A percentile compares a stretch with the other conserved stretches of the same genome.
These are phyloP conservation scores for Allacma fusca DNA, from an alignment of 2,888 invertebrate species.

Conservation along the genomic window DNA sequence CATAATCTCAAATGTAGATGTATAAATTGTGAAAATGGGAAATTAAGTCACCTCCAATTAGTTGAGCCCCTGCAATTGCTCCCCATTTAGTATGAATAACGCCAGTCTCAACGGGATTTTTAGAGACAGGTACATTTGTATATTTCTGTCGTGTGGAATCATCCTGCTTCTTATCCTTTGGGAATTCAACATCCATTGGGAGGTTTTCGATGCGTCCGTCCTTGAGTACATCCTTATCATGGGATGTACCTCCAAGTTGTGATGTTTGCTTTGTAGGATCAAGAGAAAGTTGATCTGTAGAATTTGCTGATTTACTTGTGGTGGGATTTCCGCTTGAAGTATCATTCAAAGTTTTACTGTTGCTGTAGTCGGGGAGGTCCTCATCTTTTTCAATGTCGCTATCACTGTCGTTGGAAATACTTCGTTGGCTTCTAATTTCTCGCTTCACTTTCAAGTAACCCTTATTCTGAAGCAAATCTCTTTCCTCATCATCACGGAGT, in stretches of 20 bases:
- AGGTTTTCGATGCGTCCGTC: too few species aligned
- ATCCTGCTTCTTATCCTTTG: not conserved
- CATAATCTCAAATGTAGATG: not conserved
- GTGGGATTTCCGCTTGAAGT: too few species aligned
- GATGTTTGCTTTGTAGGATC: too few species aligned
- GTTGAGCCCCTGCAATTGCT: slow-evolving; percentile 50
- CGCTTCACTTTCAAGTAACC: not conserved
- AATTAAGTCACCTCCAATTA: slow-evolving; percentile 58
- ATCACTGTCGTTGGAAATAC: not conserved
- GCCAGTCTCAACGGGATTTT: slow-evolving; percentile 59
- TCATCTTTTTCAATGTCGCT: not conserved
- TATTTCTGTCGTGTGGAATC: not conserved
- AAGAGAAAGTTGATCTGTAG: too few species aligned
- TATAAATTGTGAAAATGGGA: too few species aligned
- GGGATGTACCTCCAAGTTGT: too few species aligned
- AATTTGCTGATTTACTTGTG: too few species aligned
- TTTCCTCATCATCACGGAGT: slow-evolving; percentile 55
- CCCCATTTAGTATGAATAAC: slow-evolving; percentile 59
- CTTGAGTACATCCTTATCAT: too few species aligned
- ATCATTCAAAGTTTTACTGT: not conserved
- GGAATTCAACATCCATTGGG: not conserved
- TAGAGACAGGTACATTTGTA: slow-evolving; percentile 42
- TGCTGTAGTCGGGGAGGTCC: not conserved
- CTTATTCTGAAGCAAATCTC: not conserved
- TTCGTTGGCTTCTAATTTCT: not conserved